These are phyloP conservation scores for Drosophila heteroneura DNA, from an alignment of 2,888 invertebrate species.

Conservation along the genomic window DNA sequence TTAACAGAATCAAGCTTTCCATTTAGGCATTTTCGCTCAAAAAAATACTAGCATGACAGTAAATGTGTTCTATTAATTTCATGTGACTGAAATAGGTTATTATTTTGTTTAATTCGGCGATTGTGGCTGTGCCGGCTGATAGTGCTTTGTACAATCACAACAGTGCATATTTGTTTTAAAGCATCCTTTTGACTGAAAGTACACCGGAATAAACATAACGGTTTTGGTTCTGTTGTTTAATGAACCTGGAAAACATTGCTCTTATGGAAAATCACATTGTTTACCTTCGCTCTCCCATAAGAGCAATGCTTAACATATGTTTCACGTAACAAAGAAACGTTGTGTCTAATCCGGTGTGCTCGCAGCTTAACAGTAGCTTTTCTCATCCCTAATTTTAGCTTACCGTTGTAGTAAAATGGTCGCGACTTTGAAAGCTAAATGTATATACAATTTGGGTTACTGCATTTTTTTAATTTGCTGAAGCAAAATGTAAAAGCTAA, in stretches of 20 bases:
- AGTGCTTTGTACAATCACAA: background rate
- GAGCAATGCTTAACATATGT: background rate
- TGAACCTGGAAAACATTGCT: background rate
- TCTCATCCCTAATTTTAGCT: slow-evolving; percentile 23
- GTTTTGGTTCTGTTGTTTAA: background rate
- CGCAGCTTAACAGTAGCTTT: background rate
- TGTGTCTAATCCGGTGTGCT: background rate
- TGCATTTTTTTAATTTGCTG: background rate
- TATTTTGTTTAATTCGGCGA: background rate
- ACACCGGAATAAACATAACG: background rate
- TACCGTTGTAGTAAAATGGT: background rate
- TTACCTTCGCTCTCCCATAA: background rate
- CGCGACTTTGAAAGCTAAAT: background rate
- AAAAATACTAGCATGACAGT: slow-evolving; percentile 1
- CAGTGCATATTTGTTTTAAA: background rate
- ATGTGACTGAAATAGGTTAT: background rate
- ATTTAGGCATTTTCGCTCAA: background rate
- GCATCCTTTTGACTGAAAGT: background rate
- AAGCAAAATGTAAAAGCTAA: background rate
- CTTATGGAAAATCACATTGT: background rate
- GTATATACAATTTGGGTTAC: background rate
- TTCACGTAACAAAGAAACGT: background rate
- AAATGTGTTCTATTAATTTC: background rate
- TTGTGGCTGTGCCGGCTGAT: background rate
- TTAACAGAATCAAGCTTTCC: background rate